Conservation (phyloP, 2,113 vertebrate genomes). For the Calypte anna region DNA sequence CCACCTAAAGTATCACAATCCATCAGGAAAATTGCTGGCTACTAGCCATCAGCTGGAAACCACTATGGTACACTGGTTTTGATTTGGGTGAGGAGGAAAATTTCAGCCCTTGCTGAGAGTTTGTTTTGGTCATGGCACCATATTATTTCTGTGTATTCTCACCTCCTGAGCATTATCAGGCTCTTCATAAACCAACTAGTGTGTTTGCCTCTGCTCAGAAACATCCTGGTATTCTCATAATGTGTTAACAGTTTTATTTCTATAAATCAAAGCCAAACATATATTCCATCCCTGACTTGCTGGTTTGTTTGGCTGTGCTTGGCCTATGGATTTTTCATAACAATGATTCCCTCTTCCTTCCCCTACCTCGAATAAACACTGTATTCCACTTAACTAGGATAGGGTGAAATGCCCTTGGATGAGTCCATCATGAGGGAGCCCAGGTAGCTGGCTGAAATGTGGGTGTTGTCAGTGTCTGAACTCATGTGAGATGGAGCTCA, state of each 20-base stretch:
- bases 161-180: neutral
- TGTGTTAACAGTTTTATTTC: neutral
- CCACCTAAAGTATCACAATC: neutral
- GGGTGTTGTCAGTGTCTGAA: neutral
- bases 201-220: neutral
- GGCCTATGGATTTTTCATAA: neutral
- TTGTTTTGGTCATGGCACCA: neutral
- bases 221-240: accelerated
- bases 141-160: neutral
- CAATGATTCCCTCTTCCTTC: neutral
- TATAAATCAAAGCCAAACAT: neutral
- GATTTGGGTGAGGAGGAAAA: neutral
- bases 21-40: neutral
- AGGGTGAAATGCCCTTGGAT: neutral
- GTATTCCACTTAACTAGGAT: neutral
- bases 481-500: neutral
- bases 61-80: neutral
- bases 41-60: neutral
- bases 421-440: neutral
- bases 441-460: neutral
- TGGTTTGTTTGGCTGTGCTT: neutral
- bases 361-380: neutral
- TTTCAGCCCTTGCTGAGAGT: neutral
- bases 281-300: neutral
- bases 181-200: neutral